Percentiles rank a stretch among this genome's conserved stretches.
Conservation (phyloP, 2,797 vertebrate species). For the Labroides dimidiatus region DNA sequence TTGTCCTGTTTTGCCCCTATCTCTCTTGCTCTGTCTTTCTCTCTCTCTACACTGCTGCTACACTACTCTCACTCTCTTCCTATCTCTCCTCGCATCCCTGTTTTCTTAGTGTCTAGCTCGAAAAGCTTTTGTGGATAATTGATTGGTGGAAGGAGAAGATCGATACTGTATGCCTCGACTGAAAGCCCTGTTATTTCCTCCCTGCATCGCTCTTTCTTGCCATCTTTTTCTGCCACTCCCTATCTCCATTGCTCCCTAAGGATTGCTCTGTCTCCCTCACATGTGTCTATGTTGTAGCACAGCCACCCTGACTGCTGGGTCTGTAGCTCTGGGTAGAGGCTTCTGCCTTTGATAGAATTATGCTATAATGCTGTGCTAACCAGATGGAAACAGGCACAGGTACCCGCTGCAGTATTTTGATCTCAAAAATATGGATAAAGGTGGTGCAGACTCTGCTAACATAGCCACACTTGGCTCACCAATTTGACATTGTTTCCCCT, state of each 20-base stretch:
- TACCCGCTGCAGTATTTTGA: too few relatives aligned
- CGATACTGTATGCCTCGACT: constrained; percentile 79
- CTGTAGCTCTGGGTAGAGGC: too few relatives aligned
- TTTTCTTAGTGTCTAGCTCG: constrained; percentile 72
- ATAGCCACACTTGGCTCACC: too few relatives aligned
- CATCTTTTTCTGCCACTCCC: constrained; percentile 67
- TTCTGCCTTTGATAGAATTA: too few relatives aligned
- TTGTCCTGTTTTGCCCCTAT: constrained; percentile 56
- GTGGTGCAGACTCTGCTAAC: too few relatives aligned
- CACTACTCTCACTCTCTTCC: constrained; percentile 30
- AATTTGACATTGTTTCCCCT: too few relatives aligned
- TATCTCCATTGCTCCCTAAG: constrained; percentile 64
- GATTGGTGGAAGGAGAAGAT: constrained; percentile 81
- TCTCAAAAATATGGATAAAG: too few relatives aligned
- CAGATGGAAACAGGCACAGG: too few relatives aligned
- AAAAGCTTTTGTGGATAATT: constrained; percentile 86
- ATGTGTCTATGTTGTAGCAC: too few relatives aligned
- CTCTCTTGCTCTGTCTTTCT: constrained; percentile 1
- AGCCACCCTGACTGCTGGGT: too few relatives aligned
- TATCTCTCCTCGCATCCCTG: constrained; percentile 63
- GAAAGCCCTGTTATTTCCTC: constrained; percentile 81
- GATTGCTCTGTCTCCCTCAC: constrained; percentile 60
- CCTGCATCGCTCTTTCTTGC: constrained; percentile 64
- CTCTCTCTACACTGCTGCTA: constrained; percentile 11
- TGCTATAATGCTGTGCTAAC: too few relatives aligned